These are phyloP conservation scores for Sebastes hubbsi DNA, from an alignment of 2,797 vertebrate genomes.

Conservation along the genomic window DNA sequence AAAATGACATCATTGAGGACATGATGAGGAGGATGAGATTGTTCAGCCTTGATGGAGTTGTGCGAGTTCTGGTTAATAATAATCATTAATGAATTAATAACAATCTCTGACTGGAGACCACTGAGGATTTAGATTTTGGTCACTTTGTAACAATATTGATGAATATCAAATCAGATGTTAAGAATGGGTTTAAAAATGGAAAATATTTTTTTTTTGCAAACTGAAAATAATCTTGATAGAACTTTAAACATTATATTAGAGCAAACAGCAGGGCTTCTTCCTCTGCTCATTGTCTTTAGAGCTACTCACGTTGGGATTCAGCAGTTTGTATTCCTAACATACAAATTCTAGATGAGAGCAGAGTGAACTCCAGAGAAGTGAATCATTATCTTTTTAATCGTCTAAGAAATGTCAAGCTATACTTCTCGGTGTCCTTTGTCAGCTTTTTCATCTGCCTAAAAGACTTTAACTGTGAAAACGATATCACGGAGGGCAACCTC, in stretches of 20 bases:
- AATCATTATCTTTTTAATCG: constrained; percentile 4
- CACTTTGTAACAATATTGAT: background rate
- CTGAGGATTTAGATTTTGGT: background rate
- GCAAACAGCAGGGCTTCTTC: background rate
- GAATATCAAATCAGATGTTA: no score
- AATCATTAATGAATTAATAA: background rate
- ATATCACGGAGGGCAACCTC: background rate
- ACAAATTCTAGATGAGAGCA: background rate
- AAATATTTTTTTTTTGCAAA: background rate
- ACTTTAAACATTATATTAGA: background rate
- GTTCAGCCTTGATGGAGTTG: no score
- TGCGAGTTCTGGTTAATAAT: no score
- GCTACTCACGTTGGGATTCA: background rate
- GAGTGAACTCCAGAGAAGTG: background rate
- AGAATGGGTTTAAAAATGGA: no score
- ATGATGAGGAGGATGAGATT: no score
- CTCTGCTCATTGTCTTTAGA: background rate
- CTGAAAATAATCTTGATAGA: background rate
- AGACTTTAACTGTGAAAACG: background rate
- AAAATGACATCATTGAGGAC: background rate
- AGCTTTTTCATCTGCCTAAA: background rate
- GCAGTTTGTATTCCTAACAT: background rate
- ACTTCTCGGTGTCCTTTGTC: background rate
- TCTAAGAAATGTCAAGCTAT: background rate
- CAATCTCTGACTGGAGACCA: background rate